Percentiles rank a stretch among this genome's conserved stretches.
phyloP scores from a whole-genome alignment of 2,888 invertebrate genomes.

The Empis livida region DNA sequence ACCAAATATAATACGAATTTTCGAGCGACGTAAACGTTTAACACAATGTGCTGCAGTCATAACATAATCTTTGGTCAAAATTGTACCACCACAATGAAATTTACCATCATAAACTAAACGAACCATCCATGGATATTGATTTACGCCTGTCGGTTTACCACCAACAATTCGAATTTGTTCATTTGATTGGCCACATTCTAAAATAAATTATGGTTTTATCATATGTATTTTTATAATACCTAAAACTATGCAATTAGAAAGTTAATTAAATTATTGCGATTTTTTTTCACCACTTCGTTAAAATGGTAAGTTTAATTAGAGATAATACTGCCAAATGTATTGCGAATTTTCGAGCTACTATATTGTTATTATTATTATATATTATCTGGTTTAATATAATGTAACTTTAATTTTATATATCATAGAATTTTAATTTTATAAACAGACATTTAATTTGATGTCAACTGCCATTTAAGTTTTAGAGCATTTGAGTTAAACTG shows the following conservation, averaged over 20 bases:
- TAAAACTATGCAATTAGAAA: slow-evolving; percentile 8
- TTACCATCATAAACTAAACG: slow-evolving; percentile 75
- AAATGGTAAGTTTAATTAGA: too few species aligned
- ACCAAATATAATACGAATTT: slow-evolving; percentile 69
- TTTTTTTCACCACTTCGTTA: too few species aligned
- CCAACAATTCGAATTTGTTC: slow-evolving; percentile 81
- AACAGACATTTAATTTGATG: too few species aligned
- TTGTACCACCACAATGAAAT: slow-evolving; percentile 77
- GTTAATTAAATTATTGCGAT: too few species aligned
- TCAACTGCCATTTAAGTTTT: too few species aligned
- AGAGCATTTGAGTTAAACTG: too few species aligned
- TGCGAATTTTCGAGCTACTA: too few species aligned
- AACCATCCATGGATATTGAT: slow-evolving; percentile 80
- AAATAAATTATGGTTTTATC: slow-evolving; percentile 4
- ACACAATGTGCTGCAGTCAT: slow-evolving; percentile 82
- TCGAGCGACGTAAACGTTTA: slow-evolving; percentile 58
- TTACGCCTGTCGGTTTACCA: slow-evolving; percentile 65
- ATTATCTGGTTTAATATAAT: too few species aligned
- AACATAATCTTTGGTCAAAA: slow-evolving; percentile 71
- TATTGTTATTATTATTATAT: too few species aligned
- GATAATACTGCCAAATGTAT: not conserved
- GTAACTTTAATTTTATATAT: too few species aligned
- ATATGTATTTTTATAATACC: not conserved
- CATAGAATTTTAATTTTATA: too few species aligned
- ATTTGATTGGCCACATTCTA: slow-evolving; percentile 72